Base-by-base conservation (phyloP, 1,140 invertebrate genomes). In the Drosophila nasuta region DNA sequence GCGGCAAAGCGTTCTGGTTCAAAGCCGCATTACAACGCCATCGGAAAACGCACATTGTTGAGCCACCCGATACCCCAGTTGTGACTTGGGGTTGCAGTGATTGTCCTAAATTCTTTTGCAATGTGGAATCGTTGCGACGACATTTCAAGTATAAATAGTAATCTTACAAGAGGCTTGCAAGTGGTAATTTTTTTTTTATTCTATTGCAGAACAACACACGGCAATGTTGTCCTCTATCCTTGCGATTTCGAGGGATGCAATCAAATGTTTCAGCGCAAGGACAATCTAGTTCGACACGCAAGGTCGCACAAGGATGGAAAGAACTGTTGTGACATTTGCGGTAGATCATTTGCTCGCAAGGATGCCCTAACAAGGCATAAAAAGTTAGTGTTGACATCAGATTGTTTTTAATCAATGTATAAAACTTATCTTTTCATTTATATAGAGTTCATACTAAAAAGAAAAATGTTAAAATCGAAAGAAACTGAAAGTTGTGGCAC, bases 251-350 rank as follows among this genome's bases (percentile, higher is more conserved):
- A 56, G 2, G 72, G 66, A 17, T 75, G 72, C 58, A 70, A 20
- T 41, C 66, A 70, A 38, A 70, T 75, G 72, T 75, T 75, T 11
- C 72, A 75, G 52, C 72, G 72, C 35, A 75, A 70, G 28, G 72
- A 75, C 17, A 75, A 75, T 70, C 17, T 75, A 0, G 33, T 25
- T 0, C 43, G 72, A 11, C 72, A 75, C 13, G 25, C 66, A 0
- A 67, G 66, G 17, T 70, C 72, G 2, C 72, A 75, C 7, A 38
- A 6, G 6, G 72, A 63, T 6, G 57, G 57, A 3, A 75, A 63
- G 10, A 46, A 63, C 35, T 33, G 2, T 20, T 73, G 69, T n/a
- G 70, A 77, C 8, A 74, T 30, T 5, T 76, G 68, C 6, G 74
- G 75, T 33, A 77, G 54, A 35, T 66, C 62, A n/a, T 73, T 77